Base-by-base conservation (phyloP, 2,888 invertebrate species). In the Sinotaia quadrata region DNA sequence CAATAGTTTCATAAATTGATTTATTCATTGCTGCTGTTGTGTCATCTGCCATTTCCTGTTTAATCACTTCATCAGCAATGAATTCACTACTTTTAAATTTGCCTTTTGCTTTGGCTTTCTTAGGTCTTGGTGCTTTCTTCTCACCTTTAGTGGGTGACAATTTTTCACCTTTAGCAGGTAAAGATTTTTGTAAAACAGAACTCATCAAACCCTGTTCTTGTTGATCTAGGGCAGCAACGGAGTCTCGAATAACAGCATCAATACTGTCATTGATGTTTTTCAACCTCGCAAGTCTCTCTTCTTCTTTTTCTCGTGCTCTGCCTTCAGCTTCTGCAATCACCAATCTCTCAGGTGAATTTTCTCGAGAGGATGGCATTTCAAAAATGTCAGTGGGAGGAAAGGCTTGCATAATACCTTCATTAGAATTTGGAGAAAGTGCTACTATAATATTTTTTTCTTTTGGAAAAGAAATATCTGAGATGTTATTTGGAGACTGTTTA, bases 261-360 rank as follows among this genome's bases (percentile, higher is more conserved):
- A 72, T 71, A 5, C 67, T 68, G 31, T 75, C 75, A n/a, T 75
- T 75, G 54, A 74, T 72, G 24, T 58, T 49, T 41, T 66, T 70
- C 31, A 75, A 56, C 10, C 74, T 51, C n/a, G 61, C 67, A 34
- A 67, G 71, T 15, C 63, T 65, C 8, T 52, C 37, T 27, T 71
- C 67, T 31, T 76, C 68, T 44, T 59, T 66, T 27, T 74, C 71
- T 27, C 72, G 71, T 2, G 69, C 65, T 51, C 66, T 70, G 1
- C 59, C 65, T 44, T 72, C 71, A 24, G 67, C 65, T 37, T 75
- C 75, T 2, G 74, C 72, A 36, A 76, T 73, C 7, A 75, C 68
- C 33, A 72, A 56, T 21, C 69, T 51, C 57, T 72, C 69, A 10
- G 74, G 74, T 4, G 74, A 74, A 37, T 72, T 67, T 24, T 70